Base-by-base conservation (phyloP, 2,797 vertebrate species). In the Sebastes steindachneri region DNA sequence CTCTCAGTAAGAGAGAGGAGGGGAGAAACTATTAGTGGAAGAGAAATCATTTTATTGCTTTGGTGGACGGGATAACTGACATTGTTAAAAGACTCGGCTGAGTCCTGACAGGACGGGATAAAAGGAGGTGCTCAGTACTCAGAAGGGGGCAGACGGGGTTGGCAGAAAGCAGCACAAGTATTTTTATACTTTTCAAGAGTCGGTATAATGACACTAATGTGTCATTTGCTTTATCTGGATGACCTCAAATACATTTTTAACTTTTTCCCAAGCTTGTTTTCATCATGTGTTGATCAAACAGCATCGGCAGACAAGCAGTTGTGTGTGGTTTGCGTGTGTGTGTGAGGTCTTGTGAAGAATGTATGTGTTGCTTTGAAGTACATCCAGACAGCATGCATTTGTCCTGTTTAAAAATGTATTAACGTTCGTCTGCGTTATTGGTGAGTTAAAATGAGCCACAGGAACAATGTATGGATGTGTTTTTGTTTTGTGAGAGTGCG, bases 181-280 rank as follows among this genome's bases (percentile, higher is more conserved):
- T 80, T 71, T 89, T 86, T 82, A 70, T 48, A 60, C 65, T 76
- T 45, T 53, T 70, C 41, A 75, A 66, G 67, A 57, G 37, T 64
- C 37, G 15, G 3, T 9, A 26, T 26, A 25, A 73, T 72, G 73
- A 68, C 79, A 60, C 1, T 63, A 45, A 59, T 58, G 9, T 69
- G 66, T 28, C 75, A 70, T 45, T 19, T 67, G 33, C 66, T 84
- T 84, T 8, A 68, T 83, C 41, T 72, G 9, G 57, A 17, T 72
- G 73, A 79, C 74, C 77, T 68, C 19, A 76, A 71, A 82, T 23
- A 29, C 23, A 71, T 54, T 76, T 74, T 73, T 28, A 86, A 63
- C 72, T 58, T 72, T 51, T 62, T 63, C n/a, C 8, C 11, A 58
- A 76, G 59, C 33, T 26, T 63, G 23, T 73, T 73, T 55, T 77